phyloP scores from a whole-genome alignment of 2,113 vertebrate species.

The Trematomus loennbergii region DNA sequence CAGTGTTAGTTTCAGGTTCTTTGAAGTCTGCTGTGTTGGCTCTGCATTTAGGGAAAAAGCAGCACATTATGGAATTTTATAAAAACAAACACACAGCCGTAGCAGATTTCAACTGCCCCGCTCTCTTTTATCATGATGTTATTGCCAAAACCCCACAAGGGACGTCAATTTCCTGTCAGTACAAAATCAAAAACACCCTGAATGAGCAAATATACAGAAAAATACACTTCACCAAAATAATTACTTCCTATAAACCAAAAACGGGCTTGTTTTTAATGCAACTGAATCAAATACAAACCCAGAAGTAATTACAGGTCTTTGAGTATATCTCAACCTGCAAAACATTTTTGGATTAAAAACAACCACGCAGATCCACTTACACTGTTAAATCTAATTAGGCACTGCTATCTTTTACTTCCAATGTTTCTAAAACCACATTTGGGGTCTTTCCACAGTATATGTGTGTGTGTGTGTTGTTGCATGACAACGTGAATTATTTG shows the following conservation, averaged over 20 bases:
- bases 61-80: constrained; percentile 69
- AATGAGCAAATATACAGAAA: constrained; percentile 32
- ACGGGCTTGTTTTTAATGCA: constrained; percentile 44
- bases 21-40: constrained; percentile 56
- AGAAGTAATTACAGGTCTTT: constrained; percentile 68
- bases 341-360: constrained; percentile 55
- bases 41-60: constrained; percentile 55
- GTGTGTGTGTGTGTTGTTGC: not conserved
- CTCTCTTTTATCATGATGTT: constrained; percentile 33
- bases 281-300: constrained; percentile 66
- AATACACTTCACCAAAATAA: constrained; percentile 26
- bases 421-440: constrained; percentile 36
- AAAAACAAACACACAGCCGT: constrained; percentile 73
- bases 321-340: constrained; percentile 60
- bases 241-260: constrained; percentile 44
- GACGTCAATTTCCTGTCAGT: constrained; percentile 80
- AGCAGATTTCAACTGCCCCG: constrained; percentile 60
- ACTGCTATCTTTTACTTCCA: constrained; percentile 66
- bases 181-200: constrained; percentile 59
- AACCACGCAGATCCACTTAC: constrained; percentile 65
- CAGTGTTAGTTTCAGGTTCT: constrained; percentile 32
- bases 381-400: constrained; percentile 72
- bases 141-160: constrained; percentile 34
- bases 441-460: not conserved
- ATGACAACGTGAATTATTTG: not conserved